A percentile compares a stretch with the other conserved stretches of the same genome.
phyloP scores from a whole-genome alignment of 2,797 vertebrate genomes.

The Tapera naevia region DNA sequence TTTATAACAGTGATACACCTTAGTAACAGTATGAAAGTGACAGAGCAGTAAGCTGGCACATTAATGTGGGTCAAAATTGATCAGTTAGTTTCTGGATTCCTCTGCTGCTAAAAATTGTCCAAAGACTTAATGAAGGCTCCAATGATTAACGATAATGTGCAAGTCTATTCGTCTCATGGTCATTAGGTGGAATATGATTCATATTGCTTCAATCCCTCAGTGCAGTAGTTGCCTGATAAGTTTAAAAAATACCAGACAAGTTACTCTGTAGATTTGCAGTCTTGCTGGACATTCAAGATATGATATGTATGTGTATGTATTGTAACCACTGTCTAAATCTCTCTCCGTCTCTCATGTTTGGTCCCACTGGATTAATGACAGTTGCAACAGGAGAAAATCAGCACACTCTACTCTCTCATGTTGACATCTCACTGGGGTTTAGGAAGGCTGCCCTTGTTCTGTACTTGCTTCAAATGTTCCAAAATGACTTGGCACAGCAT shows the following conservation, averaged over 20 bases:
- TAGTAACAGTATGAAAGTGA: neutral
- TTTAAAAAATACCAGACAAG: neutral
- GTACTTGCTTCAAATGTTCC: neutral
- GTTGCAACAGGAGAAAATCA: neutral
- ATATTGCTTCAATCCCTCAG: neutral
- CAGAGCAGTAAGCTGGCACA: neutral
- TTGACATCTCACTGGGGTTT: neutral
- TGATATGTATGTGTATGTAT: neutral
- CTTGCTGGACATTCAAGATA: neutral
- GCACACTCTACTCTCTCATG: accelerated
- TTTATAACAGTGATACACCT: neutral
- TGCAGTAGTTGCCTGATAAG: neutral
- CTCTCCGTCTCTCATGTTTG: neutral
- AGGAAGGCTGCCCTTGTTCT: neutral
- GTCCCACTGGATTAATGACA: neutral
- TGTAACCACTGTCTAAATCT: neutral
- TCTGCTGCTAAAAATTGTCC: neutral
- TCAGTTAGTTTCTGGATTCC: neutral
- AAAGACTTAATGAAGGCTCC: neutral
- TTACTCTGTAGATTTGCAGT: neutral
- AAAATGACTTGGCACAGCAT: neutral
- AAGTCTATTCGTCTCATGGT: neutral
- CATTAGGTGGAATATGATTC: neutral
- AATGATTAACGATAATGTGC: neutral
- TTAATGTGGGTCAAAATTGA: neutral